These are phyloP conservation scores for Gryon sp. DNA, from an alignment of 1,140 invertebrate species.

Conservation along the genomic window DNA sequence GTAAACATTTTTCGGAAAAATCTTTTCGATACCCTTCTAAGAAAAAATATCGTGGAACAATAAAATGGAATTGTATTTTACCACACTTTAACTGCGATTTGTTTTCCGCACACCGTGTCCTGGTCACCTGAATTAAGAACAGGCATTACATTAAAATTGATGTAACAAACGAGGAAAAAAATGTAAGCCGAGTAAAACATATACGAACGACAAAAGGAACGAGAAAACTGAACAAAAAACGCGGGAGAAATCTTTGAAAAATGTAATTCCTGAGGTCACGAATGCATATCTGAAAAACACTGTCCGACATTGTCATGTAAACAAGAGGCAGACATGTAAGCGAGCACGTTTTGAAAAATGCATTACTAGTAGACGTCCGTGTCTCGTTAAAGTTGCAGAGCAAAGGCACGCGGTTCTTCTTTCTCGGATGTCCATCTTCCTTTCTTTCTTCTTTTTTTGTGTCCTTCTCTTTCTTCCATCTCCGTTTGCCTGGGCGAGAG, in stretches of 20 bases:
- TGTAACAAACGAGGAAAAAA: slow-evolving; percentile 17
- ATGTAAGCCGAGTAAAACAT: background rate
- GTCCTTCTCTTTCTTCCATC: slow-evolving; percentile 3
- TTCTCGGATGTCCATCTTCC: slow-evolving; percentile 7
- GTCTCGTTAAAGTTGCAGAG: slow-evolving; percentile 51
- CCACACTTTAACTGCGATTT: slow-evolving; percentile 18
- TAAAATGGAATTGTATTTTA: too few species aligned
- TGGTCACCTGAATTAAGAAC: slow-evolving; percentile 36
- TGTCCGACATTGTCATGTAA: slow-evolving; percentile 47
- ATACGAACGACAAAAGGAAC: background rate
- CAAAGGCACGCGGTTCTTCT: slow-evolving; percentile 45
- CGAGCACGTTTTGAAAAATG: slow-evolving; percentile 37
- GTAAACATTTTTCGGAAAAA: too few species aligned
- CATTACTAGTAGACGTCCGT: slow-evolving; percentile 47
- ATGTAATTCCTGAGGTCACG: slow-evolving; percentile 38
- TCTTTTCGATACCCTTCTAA: too few species aligned
- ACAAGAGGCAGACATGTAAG: slow-evolving; percentile 29
- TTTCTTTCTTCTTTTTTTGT: slow-evolving; percentile 30
- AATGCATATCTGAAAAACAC: slow-evolving; percentile 41
- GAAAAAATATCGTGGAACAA: too few species aligned
- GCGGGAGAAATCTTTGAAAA: slow-evolving; percentile 17
- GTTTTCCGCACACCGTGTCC: too few species aligned
- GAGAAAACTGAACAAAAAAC: background rate
- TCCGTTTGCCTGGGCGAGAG: slow-evolving; percentile 22
- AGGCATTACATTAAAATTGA: slow-evolving; percentile 47